These are phyloP conservation scores for Pica pica DNA, from an alignment of 2,113 vertebrate genomes.

Conservation along the genomic window DNA sequence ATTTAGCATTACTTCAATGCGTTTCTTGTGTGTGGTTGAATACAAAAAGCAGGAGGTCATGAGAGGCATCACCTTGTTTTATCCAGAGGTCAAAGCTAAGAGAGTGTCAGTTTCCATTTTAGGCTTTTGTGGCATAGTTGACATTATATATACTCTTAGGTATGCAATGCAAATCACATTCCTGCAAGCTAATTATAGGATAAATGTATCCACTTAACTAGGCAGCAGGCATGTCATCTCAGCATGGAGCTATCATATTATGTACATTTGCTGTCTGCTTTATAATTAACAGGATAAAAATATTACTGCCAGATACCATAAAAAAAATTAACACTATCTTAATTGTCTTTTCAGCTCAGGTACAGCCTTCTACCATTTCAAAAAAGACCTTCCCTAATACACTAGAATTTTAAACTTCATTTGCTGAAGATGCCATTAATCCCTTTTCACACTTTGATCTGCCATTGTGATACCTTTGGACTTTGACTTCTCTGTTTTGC, in stretches of 20 bases:
- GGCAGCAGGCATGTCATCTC: constrained; percentile 71
- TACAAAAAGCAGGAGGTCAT: constrained; percentile 43
- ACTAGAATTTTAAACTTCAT: constrained; percentile 70
- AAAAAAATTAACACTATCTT: constrained; percentile 82
- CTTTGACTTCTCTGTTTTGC: constrained; percentile 60
- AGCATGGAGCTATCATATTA: constrained; percentile 69
- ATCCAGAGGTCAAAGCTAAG: constrained; percentile 62
- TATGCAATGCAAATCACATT: constrained; percentile 76
- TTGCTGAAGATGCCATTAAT: constrained; percentile 72
- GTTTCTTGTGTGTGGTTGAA: constrained; percentile 15
- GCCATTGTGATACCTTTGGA: constrained; percentile 65
- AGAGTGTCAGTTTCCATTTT: constrained; percentile 61
- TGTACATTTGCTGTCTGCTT: constrained; percentile 76
- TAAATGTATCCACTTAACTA: constrained; percentile 78
- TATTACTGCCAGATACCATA: constrained; percentile 76
- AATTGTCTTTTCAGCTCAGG: constrained; percentile 82
- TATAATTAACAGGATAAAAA: constrained; percentile 82
- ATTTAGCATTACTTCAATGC: constrained; percentile 7
- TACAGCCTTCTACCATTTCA: constrained; percentile 78
- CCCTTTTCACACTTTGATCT: constrained; percentile 78
- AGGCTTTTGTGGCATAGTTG: constrained; percentile 61
- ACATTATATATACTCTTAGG: constrained; percentile 61
- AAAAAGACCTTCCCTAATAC: constrained; percentile 70
- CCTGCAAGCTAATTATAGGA: constrained; percentile 82
- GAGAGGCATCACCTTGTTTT: constrained; percentile 46